Evolutionary conservation across 2,113 vertebrate species (phyloP).

Genomic region (Phalacrocorax brasilianus): DNA sequence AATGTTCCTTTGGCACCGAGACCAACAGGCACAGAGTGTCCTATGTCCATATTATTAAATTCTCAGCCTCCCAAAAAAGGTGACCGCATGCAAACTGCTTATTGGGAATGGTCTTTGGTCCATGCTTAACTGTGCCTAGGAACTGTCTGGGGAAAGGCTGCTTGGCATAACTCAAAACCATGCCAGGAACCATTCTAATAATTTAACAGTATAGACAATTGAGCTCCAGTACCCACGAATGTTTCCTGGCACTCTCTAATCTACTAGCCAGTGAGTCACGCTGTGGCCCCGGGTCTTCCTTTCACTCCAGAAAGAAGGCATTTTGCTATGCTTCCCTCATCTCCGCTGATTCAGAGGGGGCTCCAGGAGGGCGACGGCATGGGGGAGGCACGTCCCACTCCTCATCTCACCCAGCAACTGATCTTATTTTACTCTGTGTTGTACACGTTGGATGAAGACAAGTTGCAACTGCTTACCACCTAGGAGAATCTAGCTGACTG

Average conservation of each 20-base stretch:
- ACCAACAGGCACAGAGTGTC: constrained; percentile 38
- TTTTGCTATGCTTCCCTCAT: constrained; percentile 26
- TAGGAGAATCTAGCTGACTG: neutral
- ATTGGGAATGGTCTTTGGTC: constrained; percentile 20
- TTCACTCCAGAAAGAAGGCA: neutral
- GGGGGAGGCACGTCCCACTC: neutral
- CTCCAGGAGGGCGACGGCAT: neutral
- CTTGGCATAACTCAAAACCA: neutral
- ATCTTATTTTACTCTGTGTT: neutral
- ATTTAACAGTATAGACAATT: constrained; percentile 45
- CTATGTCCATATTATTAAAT: constrained; percentile 42
- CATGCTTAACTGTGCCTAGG: neutral
- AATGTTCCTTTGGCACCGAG: constrained; percentile 34
- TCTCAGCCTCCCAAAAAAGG: constrained; percentile 32
- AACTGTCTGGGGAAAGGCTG: constrained; percentile 25
- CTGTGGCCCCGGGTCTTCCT: constrained; percentile 8
- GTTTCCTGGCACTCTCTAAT: constrained; percentile 50
- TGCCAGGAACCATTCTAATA: constrained; percentile 50
- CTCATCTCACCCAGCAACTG: neutral
- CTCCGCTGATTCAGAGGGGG: neutral
- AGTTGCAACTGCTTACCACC: neutral
- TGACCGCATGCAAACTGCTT: constrained; percentile 28
- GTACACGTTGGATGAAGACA: neutral
- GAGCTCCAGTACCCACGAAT: constrained; percentile 22
- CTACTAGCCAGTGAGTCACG: constrained; percentile 1